Conservation (phyloP, 2,113 vertebrate species). For the Romanogobio albipinnatus region DNA sequence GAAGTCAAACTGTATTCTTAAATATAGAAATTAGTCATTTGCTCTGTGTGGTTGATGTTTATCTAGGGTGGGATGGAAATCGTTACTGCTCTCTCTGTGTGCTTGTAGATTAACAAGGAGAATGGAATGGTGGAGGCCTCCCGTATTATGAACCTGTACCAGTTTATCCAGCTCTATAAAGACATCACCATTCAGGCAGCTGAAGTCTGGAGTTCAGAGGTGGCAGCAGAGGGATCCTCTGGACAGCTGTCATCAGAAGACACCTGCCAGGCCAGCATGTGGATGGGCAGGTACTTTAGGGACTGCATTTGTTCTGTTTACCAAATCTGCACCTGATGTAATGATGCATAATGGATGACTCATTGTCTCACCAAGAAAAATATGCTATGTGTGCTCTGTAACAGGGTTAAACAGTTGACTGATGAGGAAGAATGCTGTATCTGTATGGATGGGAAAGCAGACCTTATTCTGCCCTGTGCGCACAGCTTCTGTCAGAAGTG, state of each 20-base stretch:
- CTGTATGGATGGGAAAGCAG: slow-evolving; percentile 95
- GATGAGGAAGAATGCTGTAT: slow-evolving; percentile 98
- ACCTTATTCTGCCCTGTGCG: slow-evolving; percentile 93
- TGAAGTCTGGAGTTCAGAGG: slow-evolving; percentile 80
- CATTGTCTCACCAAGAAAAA: background rate
- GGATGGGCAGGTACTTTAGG: slow-evolving; percentile 90
- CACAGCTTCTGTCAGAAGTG: slow-evolving; percentile 99
- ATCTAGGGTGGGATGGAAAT: background rate
- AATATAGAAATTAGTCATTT: background rate
- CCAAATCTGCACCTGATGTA: background rate
- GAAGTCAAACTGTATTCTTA: background rate
- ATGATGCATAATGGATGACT: background rate
- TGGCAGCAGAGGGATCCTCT: slow-evolving; percentile 74
- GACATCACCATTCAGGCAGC: slow-evolving; percentile 94
- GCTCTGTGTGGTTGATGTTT: background rate
- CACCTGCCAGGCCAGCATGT: slow-evolving; percentile 94
- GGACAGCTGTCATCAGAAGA: slow-evolving; percentile 77
- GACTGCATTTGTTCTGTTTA: background rate
- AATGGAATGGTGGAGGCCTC: slow-evolving; percentile 89
- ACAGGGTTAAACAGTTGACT: slow-evolving; percentile 93
- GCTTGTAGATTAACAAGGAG: slow-evolving; percentile 91
- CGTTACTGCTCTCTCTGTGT: background rate
- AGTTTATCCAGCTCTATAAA: slow-evolving; percentile 95
- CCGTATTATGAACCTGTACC: slow-evolving; percentile 97
- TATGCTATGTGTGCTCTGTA: slow-evolving; percentile 11